Evolutionary conservation across 2,797 vertebrate species (phyloP).

Genomic region (Astyanax mexicanus): DNA sequence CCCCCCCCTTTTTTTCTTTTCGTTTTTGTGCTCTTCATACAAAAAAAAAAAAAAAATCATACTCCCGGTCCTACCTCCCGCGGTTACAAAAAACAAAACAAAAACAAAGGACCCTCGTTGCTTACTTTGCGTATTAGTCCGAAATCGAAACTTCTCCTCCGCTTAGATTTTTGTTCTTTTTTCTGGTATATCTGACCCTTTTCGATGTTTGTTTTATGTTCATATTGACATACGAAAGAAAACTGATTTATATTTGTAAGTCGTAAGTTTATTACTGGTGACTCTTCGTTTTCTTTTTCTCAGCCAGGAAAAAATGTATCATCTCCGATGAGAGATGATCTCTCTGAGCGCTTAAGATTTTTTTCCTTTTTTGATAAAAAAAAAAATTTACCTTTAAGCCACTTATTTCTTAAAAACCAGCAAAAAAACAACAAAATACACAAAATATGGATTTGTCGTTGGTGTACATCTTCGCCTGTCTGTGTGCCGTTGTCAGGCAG

Average conservation of each 20-base stretch:
- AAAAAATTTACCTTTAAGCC: constrained; percentile 48
- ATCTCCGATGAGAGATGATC: constrained; percentile 54
- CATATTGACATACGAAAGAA: constrained; percentile 69
- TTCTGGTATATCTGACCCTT: constrained; percentile 62
- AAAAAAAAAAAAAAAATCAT: constrained; percentile 40
- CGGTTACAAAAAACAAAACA: constrained; percentile 25
- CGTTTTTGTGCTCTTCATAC: constrained; percentile 41
- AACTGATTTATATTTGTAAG: constrained; percentile 86
- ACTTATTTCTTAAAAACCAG: neutral
- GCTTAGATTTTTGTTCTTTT: constrained; percentile 53
- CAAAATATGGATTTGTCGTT: constrained; percentile 1
- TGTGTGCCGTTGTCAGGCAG: constrained; percentile 12
- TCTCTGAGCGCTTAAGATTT: constrained; percentile 71
- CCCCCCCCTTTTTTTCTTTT: too few relatives aligned
- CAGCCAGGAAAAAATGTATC: constrained; percentile 58
- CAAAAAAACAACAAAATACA: neutral
- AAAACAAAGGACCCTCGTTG: neutral
- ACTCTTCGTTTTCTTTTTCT: constrained; percentile 54
- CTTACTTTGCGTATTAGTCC: neutral
- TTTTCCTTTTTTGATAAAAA: too few relatives aligned
- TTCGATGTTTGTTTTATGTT: constrained; percentile 73
- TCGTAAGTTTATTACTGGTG: constrained; percentile 75
- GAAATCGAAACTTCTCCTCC: constrained; percentile 21
- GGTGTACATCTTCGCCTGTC: constrained; percentile 17
- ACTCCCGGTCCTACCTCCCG: constrained; percentile 31